Base-by-base conservation (phyloP, 2,113 vertebrate species). In the Dascyllus trimaculatus region DNA sequence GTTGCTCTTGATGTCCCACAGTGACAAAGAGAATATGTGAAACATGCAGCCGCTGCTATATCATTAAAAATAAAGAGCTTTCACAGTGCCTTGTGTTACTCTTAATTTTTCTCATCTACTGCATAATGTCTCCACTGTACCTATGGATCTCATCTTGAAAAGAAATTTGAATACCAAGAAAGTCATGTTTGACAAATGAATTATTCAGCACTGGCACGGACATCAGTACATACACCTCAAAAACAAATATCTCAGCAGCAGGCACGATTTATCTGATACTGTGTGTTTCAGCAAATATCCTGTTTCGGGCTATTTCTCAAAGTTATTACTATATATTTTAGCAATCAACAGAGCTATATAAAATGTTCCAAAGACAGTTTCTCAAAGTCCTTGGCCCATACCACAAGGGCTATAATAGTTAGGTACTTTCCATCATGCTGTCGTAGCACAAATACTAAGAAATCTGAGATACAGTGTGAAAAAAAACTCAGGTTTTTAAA, bases 121-220 rank as follows among this genome's bases (percentile, higher is more conserved):
- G 58, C 69, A 53, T 58, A 48, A 81, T 53, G 58, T 35, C 61
- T 82, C 46, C 57, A 60, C 54, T 80, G 60, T 51, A 52, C 54
- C 54, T 57, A 38, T 48, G 69, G 54, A 82, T 73, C 38, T 78
- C 71, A 38, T 57, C 49, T 66, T 45, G 21, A 81, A 81, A 63
- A 57, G 48, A 46, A 67, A 80, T 87, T 80, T 61, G 64, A 91
- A 87, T 70, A 68, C 77, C 54, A 86, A 80, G 59, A 69, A 74
- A 78, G 61, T 53, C 46, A 51, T 82, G 43, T 81, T 86, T 89
- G 65, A 66, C 71, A 49, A 40, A 22, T 85, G 72, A 89, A 90
- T 86, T 80, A 85, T 85, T 65, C 76, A 88, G 52, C 45, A 21
- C 19, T 49, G 51, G 52, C 64, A 63, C 22, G 77, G 59, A 74